Percentiles rank a stretch among this genome's conserved stretches.
Evolutionary conservation across 1,140 invertebrate genomes (phyloP).

Genomic region (Aphelinus atriplicis): DNA sequence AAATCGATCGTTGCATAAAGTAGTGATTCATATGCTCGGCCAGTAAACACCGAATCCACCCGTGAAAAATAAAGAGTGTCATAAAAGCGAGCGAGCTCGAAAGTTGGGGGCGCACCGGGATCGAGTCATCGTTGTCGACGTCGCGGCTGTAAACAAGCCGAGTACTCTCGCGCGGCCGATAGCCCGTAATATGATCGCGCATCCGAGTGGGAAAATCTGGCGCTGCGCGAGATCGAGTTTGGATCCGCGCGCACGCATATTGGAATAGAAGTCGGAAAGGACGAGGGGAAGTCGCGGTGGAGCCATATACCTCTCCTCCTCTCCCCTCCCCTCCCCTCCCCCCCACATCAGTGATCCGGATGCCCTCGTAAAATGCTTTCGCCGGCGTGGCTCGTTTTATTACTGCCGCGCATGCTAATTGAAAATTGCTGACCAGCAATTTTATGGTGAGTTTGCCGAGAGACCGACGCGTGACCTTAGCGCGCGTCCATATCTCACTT

Average conservation of each 20-base stretch:
- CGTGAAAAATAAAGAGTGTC: too few species aligned
- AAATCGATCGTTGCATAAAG: too few species aligned
- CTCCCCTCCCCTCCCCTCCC: too few species aligned
- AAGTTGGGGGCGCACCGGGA: background rate
- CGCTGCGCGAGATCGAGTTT: too few species aligned
- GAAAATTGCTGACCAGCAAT: constrained; percentile 47
- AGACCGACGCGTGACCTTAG: constrained; percentile 21
- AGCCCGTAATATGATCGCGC: background rate
- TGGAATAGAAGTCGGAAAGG: too few species aligned
- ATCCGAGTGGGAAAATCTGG: background rate
- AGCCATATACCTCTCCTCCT: too few species aligned
- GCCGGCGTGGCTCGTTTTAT: constrained; percentile 34
- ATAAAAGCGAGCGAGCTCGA: too few species aligned
- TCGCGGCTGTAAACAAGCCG: too few species aligned
- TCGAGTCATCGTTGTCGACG: background rate
- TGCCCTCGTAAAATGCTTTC: constrained; percentile 43
- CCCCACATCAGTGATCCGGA: constrained; percentile 28
- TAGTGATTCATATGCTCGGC: too few species aligned
- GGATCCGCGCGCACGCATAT: too few species aligned
- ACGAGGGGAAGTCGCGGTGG: too few species aligned
- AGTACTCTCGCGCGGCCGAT: background rate
- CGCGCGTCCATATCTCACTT: background rate
- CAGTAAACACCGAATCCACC: too few species aligned
- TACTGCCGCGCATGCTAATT: constrained; percentile 48
- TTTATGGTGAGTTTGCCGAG: constrained; percentile 37